Base-by-base conservation (phyloP, 2,888 invertebrate genomes). In the Chaetoderma sp. region DNA sequence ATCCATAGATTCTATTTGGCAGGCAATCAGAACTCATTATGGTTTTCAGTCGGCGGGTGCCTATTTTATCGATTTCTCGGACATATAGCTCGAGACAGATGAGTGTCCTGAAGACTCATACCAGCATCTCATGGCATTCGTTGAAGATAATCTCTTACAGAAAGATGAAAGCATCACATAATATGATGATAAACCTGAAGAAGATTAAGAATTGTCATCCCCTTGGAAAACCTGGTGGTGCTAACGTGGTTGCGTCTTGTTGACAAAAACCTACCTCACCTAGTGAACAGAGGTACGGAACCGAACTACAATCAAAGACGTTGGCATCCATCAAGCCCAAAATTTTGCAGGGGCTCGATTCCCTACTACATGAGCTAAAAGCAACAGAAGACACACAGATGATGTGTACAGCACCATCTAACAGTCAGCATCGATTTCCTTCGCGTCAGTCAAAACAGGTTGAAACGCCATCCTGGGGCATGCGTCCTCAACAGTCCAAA, bases 1-100 rank as follows among this genome's bases (percentile, higher is more conserved):
- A n/a, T 64, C 58, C 6, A 21, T 66, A n/a, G 33, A 33, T 42
- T 10, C 25, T n/a, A 59, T 64, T n/a, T 64, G 63, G 63, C 66
- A 66, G 28, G 18, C 10, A 2, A 58, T 64, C 8, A 21, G 63
- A 23, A 13, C 25, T n/a, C 66, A 66, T 59, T 66, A 23, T 54
- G 66, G 66, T 4, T 66, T 59, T 33, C 60, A 65, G 10, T 56
- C 60, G 32, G 18, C 60, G 10, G 52, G 52, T 16, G 52, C 33
- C 21, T 32, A 60, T 56, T 55, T 60, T 21, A 16, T 60, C 18
- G 60, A 60, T 28, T 54, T 60, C 10, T 6, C 50, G 5, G 32
- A 30, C 10, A 60, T 56, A 21, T 13, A 56, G 21, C 33, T 56
- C 8, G 60, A 60, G 21, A 13, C 50, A 5, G 52, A 54, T 18